Base-by-base conservation (phyloP, 2,113 vertebrate genomes). In the Lampris incognitus region DNA sequence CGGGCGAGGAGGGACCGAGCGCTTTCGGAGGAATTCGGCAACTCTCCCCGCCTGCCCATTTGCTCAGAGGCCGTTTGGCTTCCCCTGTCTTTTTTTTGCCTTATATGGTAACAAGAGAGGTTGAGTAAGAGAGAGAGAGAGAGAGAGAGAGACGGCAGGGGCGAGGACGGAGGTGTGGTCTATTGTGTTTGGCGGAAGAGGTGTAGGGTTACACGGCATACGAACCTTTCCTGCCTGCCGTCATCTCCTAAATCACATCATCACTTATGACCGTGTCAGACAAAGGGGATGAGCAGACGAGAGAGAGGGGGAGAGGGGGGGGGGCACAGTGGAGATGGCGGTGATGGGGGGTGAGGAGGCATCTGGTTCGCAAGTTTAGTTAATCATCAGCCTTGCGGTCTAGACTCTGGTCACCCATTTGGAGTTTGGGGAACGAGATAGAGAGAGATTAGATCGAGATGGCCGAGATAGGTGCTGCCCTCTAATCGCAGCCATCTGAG, bases 101-200 rank as follows among this genome's bases (percentile, higher is more conserved):
- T 92, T 95, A 93, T 94, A 95, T 93, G 94, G 94, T 93, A 92
- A 94, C 81, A 88, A 91, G 91, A 92, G 84, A 79, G 80, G 89
- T 84, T 76, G 84, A 90, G 89, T 75, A 65, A 90, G 79, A 83
- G 83, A 81, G 82, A 59, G 79, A 67, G 63, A 24, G 24, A 24
- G n/a, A 24, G 24, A 24, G 24, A 24, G 78, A 80, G 73, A 69
- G 76, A 72, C 56, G 70, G 82, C 24, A 60, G 49, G 84, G 78
- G 84, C 36, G 58, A 81, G 83, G 72, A 81, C 48, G 89, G 93
- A 90, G 94, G 94, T 92, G 93, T 93, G 92, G 91, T 93, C 86
- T 92, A 91, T 92, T 93, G 92, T 93, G 88, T 90, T 80, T 86
- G 81, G 89, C 86, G 87, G 87, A 94, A 92, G 90, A 88, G 86